phyloP scores from a whole-genome alignment of 1,140 invertebrate genomes.

The Drosophila triauraria region DNA sequence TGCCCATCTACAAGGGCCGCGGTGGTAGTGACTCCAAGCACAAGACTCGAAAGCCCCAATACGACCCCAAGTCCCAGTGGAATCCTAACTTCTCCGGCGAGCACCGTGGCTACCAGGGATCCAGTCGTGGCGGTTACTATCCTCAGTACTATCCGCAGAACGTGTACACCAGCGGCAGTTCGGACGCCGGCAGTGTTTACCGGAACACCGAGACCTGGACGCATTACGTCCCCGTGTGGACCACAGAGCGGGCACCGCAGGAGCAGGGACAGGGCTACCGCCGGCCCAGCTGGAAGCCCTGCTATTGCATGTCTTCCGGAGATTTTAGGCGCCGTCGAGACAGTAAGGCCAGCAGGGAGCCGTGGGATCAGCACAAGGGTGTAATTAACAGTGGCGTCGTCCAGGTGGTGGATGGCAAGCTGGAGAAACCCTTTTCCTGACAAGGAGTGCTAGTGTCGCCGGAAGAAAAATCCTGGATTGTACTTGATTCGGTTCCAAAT shows the following conservation, averaged over 20 bases:
- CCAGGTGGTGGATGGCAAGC: conserved; percentile 71
- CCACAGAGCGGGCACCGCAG: conserved; percentile 72
- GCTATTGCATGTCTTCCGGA: conserved; percentile 74
- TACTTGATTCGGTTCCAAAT: background rate
- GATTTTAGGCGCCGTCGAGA: conserved; percentile 70
- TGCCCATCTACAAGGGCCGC: conserved; percentile 82
- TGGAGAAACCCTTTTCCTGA: conserved; percentile 78
- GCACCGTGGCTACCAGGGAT: conserved; percentile 49
- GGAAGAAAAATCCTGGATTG: background rate
- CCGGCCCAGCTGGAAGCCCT: conserved; percentile 77
- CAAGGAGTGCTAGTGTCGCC: background rate
- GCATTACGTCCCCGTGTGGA: conserved; percentile 80
- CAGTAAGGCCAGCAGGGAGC: conserved; percentile 33
- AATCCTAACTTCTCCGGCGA: conserved; percentile 74
- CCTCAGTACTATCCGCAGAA: conserved; percentile 71
- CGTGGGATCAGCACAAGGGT: background rate
- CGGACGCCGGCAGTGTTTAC: conserved; percentile 52
- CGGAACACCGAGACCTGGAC: conserved; percentile 74
- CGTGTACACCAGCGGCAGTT: conserved; percentile 51
- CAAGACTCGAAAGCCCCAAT: conserved; percentile 51
- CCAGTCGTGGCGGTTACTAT: conserved; percentile 42
- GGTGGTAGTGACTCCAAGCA: conserved; percentile 62
- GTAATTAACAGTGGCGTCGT: conserved; percentile 50
- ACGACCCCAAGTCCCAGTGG: conserved; percentile 80
- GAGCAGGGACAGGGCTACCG: conserved; percentile 64